Evolutionary conservation across 2,888 invertebrate species (phyloP), one percentile per base, ranked within the genome.

Genomic region (Mamestra brassicae): DNA sequence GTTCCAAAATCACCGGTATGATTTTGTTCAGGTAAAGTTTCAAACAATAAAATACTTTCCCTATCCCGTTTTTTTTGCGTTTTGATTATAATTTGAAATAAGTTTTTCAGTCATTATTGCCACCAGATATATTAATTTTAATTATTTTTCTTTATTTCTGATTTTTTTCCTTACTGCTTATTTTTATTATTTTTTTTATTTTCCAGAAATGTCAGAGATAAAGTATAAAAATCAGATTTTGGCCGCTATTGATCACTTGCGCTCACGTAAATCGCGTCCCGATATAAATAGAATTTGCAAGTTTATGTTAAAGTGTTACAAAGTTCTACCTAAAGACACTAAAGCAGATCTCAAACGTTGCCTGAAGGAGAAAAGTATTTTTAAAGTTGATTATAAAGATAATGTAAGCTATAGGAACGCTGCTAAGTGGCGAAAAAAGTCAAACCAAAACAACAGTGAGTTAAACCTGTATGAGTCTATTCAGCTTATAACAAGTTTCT

Each of bases 351-450:
- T 98, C 55, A 98, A 98, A 91, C 97, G 97, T 92, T 97, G 98
- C 89, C 97, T 98, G 17, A 98, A 98, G 87, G 97, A 97, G 78
- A 98, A 98, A 91, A 97, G 97, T 87, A 98, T 98, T 72, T 97
- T 98, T 84, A 98, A 98, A 97, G 98, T 98, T 50, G 98, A 98
- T 91, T 98, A 98, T 93, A 98, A 98, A 95, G 98, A 98, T 89
- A 98, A 97, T 94, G 98, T 98, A 85, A 98, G 98, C 95, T 98
- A 98, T 92, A 97, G 98, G 88, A 98, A 98, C 96, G 98, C 98
- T 65, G 97, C 98, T 68, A 98, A 97, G 96, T 98, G 97, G 97
- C 97, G 95, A 89, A 96, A 92, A 89, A 95, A 92, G 87, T 90
- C 93, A 77, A 91, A 91, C 74, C 89, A 89, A 81, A 92, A 90